These are phyloP conservation scores for Embiotoca jacksoni DNA, from an alignment of 2,113 vertebrate genomes.

Conservation along the genomic window DNA sequence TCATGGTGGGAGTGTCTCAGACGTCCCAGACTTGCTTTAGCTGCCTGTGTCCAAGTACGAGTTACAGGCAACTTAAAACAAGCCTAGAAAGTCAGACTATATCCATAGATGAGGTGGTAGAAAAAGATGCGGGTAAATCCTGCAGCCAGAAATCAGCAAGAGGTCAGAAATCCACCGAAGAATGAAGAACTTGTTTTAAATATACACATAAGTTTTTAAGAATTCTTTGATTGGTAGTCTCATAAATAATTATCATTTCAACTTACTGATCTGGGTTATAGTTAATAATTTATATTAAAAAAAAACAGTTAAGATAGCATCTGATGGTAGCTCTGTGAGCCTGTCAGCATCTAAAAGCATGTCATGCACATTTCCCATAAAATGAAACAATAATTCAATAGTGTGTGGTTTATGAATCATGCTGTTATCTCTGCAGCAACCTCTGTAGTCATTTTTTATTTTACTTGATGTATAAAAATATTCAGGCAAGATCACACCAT, in stretches of 20 bases:
- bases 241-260: too few relatives aligned
- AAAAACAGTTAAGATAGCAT: neutral
- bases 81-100: slow-evolving; percentile 85
- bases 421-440: neutral
- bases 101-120: neutral
- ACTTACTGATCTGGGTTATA: too few relatives aligned
- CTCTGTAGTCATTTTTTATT: neutral
- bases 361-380: neutral
- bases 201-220: too few relatives aligned
- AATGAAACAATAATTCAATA: neutral
- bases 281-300: neutral
- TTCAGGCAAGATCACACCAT: neutral
- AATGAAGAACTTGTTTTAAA: neutral
- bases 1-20: slow-evolving; percentile 52
- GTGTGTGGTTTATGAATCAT: neutral
- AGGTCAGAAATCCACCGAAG: neutral
- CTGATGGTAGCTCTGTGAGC: too few relatives aligned
- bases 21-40: slow-evolving; percentile 97
- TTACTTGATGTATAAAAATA: neutral
- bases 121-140: neutral
- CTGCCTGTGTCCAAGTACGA: slow-evolving; percentile 90
- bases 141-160: neutral
- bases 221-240: too few relatives aligned
- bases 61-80: slow-evolving; percentile 97
- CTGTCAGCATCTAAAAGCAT: too few relatives aligned